Evolutionary conservation across 2,888 invertebrate species (phyloP).

Genomic region (Orgyia antiqua): DNA sequence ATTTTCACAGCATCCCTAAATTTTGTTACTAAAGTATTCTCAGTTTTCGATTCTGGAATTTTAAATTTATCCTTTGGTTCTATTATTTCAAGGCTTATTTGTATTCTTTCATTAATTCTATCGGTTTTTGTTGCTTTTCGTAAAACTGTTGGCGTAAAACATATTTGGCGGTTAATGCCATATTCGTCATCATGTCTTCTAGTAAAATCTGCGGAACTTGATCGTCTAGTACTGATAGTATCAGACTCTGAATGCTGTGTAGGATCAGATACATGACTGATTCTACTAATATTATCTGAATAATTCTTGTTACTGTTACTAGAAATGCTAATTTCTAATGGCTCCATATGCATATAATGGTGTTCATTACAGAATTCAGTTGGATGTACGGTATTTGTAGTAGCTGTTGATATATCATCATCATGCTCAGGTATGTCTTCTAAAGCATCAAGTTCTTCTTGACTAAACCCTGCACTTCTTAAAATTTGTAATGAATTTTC

Average conservation of each 20-base stretch:
- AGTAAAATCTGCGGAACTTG: slow-evolving; percentile 81
- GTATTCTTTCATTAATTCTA: slow-evolving; percentile 54
- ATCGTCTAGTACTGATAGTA: slow-evolving; percentile 69
- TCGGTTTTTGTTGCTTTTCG: slow-evolving; percentile 57
- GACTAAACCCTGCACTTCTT: slow-evolving; percentile 78
- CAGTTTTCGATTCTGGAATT: slow-evolving; percentile 60
- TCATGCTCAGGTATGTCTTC: slow-evolving; percentile 70
- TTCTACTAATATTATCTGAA: slow-evolving; percentile 73
- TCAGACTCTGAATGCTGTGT: slow-evolving; percentile 63
- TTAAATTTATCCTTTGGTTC: slow-evolving; percentile 59
- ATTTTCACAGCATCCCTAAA: slow-evolving; percentile 80
- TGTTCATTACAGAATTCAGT: slow-evolving; percentile 61
- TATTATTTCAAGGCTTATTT: slow-evolving; percentile 34
- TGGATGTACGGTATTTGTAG: slow-evolving; percentile 58
- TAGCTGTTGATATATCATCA: slow-evolving; percentile 61
- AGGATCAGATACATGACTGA: slow-evolving; percentile 74
- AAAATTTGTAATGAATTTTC: slow-evolving; percentile 86
- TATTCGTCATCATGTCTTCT: slow-evolving; percentile 74
- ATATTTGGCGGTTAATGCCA: slow-evolving; percentile 48
- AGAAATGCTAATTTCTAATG: slow-evolving; percentile 54
- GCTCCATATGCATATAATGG: slow-evolving; percentile 65
- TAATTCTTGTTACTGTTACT: slow-evolving; percentile 63
- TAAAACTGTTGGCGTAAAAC: slow-evolving; percentile 64
- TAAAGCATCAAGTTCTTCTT: slow-evolving; percentile 72
- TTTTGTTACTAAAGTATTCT: slow-evolving; percentile 58